Base-by-base conservation (phyloP, 2,888 invertebrate species). In the Osedax frankpressi region DNA sequence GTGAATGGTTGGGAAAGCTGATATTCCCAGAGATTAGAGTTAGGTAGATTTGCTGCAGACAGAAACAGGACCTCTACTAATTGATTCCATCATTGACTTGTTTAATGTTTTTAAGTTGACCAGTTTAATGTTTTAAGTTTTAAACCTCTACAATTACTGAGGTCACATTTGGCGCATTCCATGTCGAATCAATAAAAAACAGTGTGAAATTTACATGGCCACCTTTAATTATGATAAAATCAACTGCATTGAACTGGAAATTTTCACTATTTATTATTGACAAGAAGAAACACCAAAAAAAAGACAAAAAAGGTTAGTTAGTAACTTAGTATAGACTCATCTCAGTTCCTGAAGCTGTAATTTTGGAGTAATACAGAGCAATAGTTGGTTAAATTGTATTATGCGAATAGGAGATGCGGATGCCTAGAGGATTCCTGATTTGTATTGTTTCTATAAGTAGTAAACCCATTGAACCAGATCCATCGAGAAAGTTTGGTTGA, bases 21-120 rank as follows among this genome's bases (percentile, higher is more conserved):
- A 62, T 62, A 2, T 74, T 63, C 24, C 71, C 73, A 3, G 44
- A 60, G 25, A 26, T 65, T 24, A 74, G 73, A 11, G 76, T n/a
- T n/a, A n/a, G n/a, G n/a, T n/a, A n/a, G n/a, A n/a, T n/a, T n/a
- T n/a, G n/a, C n/a, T n/a, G n/a, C n/a, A n/a, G n/a, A n/a, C n/a
- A n/a, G n/a, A n/a, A n/a, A n/a, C n/a, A n/a, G n/a, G n/a, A n/a
- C n/a, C n/a, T n/a, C n/a, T n/a, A n/a, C n/a, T n/a, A n/a, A n/a
- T n/a, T n/a, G n/a, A n/a, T n/a, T n/a, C n/a, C n/a, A n/a, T n/a
- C n/a, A n/a, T n/a, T n/a, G n/a, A n/a, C n/a, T n/a, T n/a, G n/a
- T n/a, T n/a, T n/a, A n/a, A n/a, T n/a, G n/a, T n/a, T 19, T 59
- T 59, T 59, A 59, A 59, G n/a, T 19, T 59, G 19, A 19, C n/a